Base-by-base conservation (phyloP, 2,888 invertebrate species). In the Dinocampus coccinellae region DNA sequence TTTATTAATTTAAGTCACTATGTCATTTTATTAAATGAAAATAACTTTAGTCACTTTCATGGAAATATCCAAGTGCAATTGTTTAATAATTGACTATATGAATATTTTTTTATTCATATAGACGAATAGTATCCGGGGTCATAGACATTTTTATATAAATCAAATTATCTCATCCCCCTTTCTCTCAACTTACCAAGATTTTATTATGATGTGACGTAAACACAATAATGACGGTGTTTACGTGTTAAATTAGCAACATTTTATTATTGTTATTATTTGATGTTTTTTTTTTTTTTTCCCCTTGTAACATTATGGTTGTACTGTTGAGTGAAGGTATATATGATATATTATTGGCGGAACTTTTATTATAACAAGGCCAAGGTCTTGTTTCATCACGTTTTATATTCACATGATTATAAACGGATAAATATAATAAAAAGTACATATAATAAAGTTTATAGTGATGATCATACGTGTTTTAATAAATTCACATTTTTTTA, bases 201-300 rank as follows among this genome's bases (percentile, higher is more conserved):
- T 83, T 82, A 81, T 84, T 84, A 85, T 82, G 63, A 83, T 75
- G 77, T 76, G 78, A n/a, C 71, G 77, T 76, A n/a, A n/a, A n/a
- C n/a, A n/a, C 81, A 82, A 81, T 84, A 84, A 85, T 85, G 81
- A 85, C 83, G 83, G 80, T 85, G 81, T 85, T 85, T 85, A 85
- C 85, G 81, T 79, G 80, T 81, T 82, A 85, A 82, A 83, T 84
- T 84, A 82, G n/a, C 82, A 81, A 79, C 84, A 83, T 84, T 85
- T 84, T 84, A 84, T n/a, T n/a, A n/a, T n/a, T n/a, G n/a, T n/a
- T n/a, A n/a, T n/a, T n/a, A n/a, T n/a, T n/a, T n/a, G n/a, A n/a
- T n/a, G n/a, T n/a, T n/a, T n/a, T n/a, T n/a, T n/a, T n/a, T n/a
- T n/a, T n/a, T 81, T 82, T 83, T 81, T 83, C 75, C 79, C 76